These are phyloP conservation scores for Chesias legatella DNA, from an alignment of 2,888 invertebrate species.

Conservation along the genomic window DNA sequence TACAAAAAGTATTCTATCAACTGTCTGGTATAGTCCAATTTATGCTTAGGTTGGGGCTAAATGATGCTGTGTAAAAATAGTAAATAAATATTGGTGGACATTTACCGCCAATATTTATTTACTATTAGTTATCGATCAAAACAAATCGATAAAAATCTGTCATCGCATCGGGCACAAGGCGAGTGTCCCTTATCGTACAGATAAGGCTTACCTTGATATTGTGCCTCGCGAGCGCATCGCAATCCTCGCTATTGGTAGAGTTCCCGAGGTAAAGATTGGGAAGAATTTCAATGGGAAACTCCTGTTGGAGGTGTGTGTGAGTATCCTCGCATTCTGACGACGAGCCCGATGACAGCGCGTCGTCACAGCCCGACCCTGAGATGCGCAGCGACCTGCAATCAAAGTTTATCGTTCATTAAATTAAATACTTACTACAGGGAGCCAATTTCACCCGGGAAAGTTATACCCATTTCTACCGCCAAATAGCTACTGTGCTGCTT, in stretches of 20 bases:
- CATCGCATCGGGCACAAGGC: too few species aligned
- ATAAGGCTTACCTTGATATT: constrained; percentile 86
- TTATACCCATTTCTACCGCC: too few species aligned
- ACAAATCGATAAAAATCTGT: too few species aligned
- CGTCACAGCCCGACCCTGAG: constrained; percentile 84
- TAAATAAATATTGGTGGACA: too few species aligned
- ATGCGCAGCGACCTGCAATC: constrained; percentile 85
- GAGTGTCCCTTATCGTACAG: background rate
- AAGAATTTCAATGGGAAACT: constrained; percentile 96
- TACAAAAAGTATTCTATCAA: too few species aligned
- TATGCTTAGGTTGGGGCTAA: too few species aligned
- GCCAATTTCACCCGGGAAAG: too few species aligned
- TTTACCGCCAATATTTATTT: too few species aligned
- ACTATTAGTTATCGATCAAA: too few species aligned
- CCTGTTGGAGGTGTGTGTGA: constrained; percentile 81
- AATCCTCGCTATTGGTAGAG: constrained; percentile 95
- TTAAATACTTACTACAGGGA: background rate
- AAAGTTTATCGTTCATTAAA: constrained; percentile 1
- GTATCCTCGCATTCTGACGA: constrained; percentile 87
- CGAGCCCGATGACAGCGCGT: constrained; percentile 84
- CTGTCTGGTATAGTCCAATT: too few species aligned
- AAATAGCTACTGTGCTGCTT: too few species aligned
- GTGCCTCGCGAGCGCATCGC: constrained; percentile 92
- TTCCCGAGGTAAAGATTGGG: constrained; percentile 97
- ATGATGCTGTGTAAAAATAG: too few species aligned